Percentiles rank a stretch among this genome's conserved stretches.
These are phyloP conservation scores for Gymnogyps californianus DNA, from an alignment of 2,113 vertebrate species.

Conservation along the genomic window DNA sequence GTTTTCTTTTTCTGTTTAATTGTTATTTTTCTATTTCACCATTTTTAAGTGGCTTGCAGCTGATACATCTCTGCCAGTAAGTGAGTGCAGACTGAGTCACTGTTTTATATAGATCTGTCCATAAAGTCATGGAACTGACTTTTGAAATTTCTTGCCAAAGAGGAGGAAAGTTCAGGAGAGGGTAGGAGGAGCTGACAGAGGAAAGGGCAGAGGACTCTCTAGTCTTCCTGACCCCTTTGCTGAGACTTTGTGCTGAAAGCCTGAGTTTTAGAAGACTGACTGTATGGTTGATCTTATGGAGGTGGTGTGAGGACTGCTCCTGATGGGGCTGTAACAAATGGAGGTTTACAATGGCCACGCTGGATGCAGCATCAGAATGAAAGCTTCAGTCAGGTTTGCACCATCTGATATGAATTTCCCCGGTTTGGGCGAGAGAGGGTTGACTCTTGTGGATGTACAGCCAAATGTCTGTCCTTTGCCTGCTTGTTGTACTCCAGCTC, in stretches of 20 bases:
- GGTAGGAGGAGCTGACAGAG: not conserved
- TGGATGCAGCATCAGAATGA: not conserved
- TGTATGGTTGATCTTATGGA: not conserved
- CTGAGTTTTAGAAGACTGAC: not conserved
- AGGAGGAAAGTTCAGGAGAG: not conserved
- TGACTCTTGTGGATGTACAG: not conserved
- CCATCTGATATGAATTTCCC: not conserved
- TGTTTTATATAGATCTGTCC: slow-evolving; percentile 32
- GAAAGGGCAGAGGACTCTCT: not conserved
- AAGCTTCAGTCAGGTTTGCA: not conserved
- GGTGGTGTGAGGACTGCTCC: not conserved
- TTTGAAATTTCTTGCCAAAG: slow-evolving; percentile 21
- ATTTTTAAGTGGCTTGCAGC: slow-evolving; percentile 26
- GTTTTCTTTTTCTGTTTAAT: slow-evolving; percentile 14
- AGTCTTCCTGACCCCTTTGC: not conserved
- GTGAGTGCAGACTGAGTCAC: slow-evolving; percentile 34
- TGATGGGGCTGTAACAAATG: not conserved
- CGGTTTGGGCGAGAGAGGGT: not conserved
- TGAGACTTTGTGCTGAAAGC: not conserved
- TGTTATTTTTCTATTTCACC: slow-evolving; percentile 16
- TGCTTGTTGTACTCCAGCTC: not conserved
- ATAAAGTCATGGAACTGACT: slow-evolving; percentile 31
- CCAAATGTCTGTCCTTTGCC: not conserved
- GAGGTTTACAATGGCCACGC: not conserved
- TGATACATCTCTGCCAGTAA: slow-evolving; percentile 36